Conservation (phyloP, 1,140 invertebrate genomes). For the Zophobas atratus region DNA sequence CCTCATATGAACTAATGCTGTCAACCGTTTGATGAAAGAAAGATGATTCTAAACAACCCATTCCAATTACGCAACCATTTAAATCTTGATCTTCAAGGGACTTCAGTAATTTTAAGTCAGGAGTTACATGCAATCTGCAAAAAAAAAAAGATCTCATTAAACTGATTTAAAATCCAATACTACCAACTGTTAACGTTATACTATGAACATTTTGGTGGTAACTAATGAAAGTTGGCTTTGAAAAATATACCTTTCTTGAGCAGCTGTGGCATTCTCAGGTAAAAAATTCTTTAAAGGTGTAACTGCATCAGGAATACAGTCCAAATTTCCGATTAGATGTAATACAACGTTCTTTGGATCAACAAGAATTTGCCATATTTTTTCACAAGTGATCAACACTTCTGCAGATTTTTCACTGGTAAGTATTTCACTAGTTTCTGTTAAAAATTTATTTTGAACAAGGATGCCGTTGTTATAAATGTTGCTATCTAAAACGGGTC, state of each 20-base stretch:
- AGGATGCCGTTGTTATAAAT: conserved; percentile 78
- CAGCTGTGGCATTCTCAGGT: conserved; percentile 56
- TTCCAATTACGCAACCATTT: conserved; percentile 78
- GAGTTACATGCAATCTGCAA: conserved; percentile 69
- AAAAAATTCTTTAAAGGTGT: conserved; percentile 73
- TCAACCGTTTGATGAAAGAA: conserved; percentile 80
- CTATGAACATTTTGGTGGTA: no score
- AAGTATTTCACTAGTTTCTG: conserved; percentile 75
- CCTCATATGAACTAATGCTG: conserved; percentile 75
- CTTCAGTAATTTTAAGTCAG: conserved; percentile 70
- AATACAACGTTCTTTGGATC: conserved; percentile 75
- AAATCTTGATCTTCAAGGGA: conserved; percentile 55
- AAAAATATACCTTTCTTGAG: conserved; percentile 8
- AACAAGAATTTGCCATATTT: conserved; percentile 75
- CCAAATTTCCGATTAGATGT: conserved; percentile 82
- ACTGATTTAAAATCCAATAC: no score
- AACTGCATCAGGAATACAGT: conserved; percentile 71
- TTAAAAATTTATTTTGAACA: conserved; percentile 85
- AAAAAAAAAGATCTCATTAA: no score
- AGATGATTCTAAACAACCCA: conserved; percentile 87
- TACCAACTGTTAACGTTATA: no score
- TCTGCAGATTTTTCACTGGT: conserved; percentile 71
- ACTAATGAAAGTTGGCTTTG: no score
- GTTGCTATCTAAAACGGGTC: conserved; percentile 78
- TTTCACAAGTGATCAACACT: conserved; percentile 75